phyloP scores from a whole-genome alignment of 2,888 invertebrate species.

The Sphecodes monilicornis region DNA sequence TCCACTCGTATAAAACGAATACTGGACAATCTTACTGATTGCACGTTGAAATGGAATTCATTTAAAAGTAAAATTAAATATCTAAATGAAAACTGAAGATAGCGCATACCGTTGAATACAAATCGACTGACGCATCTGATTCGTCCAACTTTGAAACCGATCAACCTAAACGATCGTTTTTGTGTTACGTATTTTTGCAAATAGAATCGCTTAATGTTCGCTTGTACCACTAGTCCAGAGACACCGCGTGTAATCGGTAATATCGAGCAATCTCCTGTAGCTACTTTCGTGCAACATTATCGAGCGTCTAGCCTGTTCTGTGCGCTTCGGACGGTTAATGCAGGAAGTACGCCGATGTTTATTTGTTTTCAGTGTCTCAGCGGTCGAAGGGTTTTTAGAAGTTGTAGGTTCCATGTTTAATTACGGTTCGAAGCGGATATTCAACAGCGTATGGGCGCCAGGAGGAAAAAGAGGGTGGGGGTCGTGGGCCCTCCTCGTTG shows the following conservation, averaged over 20 bases:
- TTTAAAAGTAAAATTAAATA: too few relatives aligned
- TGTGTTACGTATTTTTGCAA: neutral
- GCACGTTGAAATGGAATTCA: neutral
- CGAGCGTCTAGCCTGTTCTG: neutral
- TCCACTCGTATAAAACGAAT: neutral
- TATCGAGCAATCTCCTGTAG: neutral
- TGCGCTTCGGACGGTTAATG: neutral
- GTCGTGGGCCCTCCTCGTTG: conserved; percentile 49
- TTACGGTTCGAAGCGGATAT: conserved; percentile 40
- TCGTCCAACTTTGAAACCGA: neutral
- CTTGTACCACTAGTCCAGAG: neutral
- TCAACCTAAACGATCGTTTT: neutral
- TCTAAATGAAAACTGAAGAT: too few relatives aligned
- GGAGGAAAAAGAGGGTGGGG: conserved; percentile 29
- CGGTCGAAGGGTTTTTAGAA: neutral
- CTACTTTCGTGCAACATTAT: neutral
- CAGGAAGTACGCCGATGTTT: neutral
- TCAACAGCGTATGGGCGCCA: conserved; percentile 40
- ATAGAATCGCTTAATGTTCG: neutral
- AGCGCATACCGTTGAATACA: too few relatives aligned
- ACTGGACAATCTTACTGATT: neutral
- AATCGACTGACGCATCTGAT: too few relatives aligned
- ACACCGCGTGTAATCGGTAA: neutral
- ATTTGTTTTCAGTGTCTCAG: neutral
- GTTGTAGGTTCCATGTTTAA: conserved; percentile 47